Evolutionary conservation across 2,113 vertebrate species (phyloP), one percentile per base, ranked within the genome.

Genomic region (Desmodus rotundus): DNA sequence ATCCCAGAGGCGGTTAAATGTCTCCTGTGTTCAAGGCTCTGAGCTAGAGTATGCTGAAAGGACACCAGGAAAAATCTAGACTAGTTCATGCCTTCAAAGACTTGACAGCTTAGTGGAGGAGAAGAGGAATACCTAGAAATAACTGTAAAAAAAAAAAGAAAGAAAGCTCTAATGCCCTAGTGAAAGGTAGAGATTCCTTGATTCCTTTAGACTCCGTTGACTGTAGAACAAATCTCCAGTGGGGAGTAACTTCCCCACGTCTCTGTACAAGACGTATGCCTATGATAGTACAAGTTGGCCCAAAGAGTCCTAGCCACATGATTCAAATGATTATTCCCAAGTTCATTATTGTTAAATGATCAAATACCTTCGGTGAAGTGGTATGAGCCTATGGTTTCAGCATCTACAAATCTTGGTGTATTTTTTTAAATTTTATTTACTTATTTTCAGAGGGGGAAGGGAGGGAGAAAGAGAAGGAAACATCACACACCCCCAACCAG

Each of bases 11-110:
- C 61, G 5, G 2, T 1, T 52, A 50, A 78, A 31, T 26, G 33
- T 45, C 58, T 81, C 70, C 36, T 82, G 2, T 17, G 3, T 84
- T 85, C 72, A 54, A 50, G 36, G 45, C n/a, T 52, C 31, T 4
- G 2, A 54, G 81, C 58, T 85, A 52, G 24, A n/a, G 5, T 31
- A 22, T 7, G 3, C 38, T 47, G 2, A 84, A 26, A 41, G 38
- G 31, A 94, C 19, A 38, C 45, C 65, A 95, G 63, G 72, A 87
- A 93, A 93, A 73, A 36, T 36, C 67, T 81, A 87, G 86, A 83
- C 47, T 43, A 38, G 65, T 81, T 76, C 50, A 86, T 22, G 7
- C 24, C 70, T 93, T 65, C 45, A 45, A 8, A 85, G 84, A 72
- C 28, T 63, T 96, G 11, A 84, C 4, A 83, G 26, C 83, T 83